Conservation (phyloP, 2,113 vertebrate species). For the Vidua macroura region DNA sequence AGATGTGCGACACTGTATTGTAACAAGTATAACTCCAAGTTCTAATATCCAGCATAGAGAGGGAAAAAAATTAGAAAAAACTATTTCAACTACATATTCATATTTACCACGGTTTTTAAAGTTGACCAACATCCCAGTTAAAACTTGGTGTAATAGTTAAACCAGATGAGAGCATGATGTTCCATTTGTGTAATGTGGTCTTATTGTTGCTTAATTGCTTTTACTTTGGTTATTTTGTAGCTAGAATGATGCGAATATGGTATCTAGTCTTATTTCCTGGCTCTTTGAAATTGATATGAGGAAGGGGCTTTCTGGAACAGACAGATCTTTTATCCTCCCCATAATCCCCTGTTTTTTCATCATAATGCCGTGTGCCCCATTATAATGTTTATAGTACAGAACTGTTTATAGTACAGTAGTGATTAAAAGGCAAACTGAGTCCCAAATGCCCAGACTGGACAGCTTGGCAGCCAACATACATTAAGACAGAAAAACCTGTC, state of each 20-base stretch:
- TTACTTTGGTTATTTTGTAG: slow-evolving; percentile 73
- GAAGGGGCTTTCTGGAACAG: slow-evolving; percentile 66
- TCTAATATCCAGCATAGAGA: slow-evolving; percentile 75
- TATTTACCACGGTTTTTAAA: slow-evolving; percentile 76
- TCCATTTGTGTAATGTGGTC: slow-evolving; percentile 81
- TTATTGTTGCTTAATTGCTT: slow-evolving; percentile 81
- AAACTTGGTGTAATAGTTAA: slow-evolving; percentile 78
- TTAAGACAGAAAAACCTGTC: neutral
- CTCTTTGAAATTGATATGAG: slow-evolving; percentile 60
- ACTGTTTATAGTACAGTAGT: slow-evolving; percentile 32
- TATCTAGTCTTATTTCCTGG: slow-evolving; percentile 64
- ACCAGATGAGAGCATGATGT: slow-evolving; percentile 81
- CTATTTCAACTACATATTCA: slow-evolving; percentile 72
- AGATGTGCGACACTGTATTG: slow-evolving; percentile 82
- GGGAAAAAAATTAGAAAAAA: slow-evolving; percentile 66
- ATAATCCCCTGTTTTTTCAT: slow-evolving; percentile 21
- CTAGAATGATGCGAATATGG: slow-evolving; percentile 71
- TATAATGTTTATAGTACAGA: slow-evolving; percentile 41
- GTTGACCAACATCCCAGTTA: slow-evolving; percentile 79
- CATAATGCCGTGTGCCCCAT: slow-evolving; percentile 45
- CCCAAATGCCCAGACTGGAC: slow-evolving; percentile 37
- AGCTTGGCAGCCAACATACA: slow-evolving; percentile 53
- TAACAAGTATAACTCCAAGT: slow-evolving; percentile 78
- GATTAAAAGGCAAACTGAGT: slow-evolving; percentile 49
- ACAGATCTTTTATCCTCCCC: slow-evolving; percentile 41